A percentile compares a stretch with the other conserved stretches of the same genome.
phyloP scores from a whole-genome alignment of 2,113 vertebrate genomes.

The Clupea harengus region DNA sequence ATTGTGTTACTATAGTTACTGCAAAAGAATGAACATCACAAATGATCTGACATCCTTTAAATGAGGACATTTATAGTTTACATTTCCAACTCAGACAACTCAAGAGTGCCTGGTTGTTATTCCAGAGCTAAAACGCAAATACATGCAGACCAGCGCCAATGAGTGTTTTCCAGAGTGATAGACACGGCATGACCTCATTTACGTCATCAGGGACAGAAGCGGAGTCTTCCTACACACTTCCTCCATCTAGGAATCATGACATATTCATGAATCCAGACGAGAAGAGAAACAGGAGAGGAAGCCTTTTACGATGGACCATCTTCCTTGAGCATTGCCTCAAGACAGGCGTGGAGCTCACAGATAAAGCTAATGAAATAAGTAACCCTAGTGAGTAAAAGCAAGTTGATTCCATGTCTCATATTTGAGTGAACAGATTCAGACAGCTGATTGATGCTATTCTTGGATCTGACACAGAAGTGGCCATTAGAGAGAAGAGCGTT shows the following conservation, averaged over 20 bases:
- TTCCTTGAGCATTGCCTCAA: not conserved
- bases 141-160: not conserved
- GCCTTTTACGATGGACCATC: not conserved
- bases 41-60: too few species aligned
- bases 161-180: not conserved
- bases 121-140: not conserved
- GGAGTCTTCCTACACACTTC: conserved; percentile 29
- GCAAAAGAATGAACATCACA: too few species aligned
- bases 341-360: not conserved
- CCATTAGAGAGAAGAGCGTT: not conserved
- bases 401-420: not conserved
- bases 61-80: not conserved
- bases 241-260: conserved; percentile 42
- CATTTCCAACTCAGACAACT: not conserved
- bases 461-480: not conserved
- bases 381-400: not conserved
- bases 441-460: not conserved
- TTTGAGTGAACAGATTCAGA: not conserved
- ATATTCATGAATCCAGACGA: conserved; percentile 49
- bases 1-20: too few species aligned
- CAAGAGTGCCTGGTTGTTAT: not conserved
- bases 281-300: not conserved
- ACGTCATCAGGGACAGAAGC: not conserved
- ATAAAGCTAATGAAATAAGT: not conserved
- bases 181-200: not conserved